These are phyloP conservation scores for Congeria kusceri DNA, from an alignment of 2,888 invertebrate genomes.

Conservation along the genomic window DNA sequence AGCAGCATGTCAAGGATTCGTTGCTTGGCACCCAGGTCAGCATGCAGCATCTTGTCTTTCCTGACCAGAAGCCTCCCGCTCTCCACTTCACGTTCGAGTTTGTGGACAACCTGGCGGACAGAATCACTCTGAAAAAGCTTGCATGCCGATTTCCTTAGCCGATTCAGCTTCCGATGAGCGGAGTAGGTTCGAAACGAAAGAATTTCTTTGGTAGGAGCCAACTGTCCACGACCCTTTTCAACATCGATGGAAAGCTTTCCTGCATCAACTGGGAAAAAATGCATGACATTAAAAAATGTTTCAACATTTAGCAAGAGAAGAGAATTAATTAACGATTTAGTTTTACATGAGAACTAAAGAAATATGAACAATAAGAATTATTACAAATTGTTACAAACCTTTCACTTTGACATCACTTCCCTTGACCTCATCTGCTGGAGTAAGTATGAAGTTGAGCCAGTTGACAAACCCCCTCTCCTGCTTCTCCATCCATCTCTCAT, in stretches of 20 bases:
- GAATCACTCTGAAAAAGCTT: slow-evolving; percentile 88
- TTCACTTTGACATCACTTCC: slow-evolving; percentile 71
- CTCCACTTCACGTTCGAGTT: slow-evolving; percentile 90
- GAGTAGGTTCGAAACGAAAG: slow-evolving; percentile 85
- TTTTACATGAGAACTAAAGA: too few relatives aligned
- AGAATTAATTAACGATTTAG: too few relatives aligned
- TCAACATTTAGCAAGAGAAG: too few relatives aligned
- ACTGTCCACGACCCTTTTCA: slow-evolving; percentile 49
- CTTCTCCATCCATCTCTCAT: slow-evolving; percentile 86
- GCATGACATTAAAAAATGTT: too few relatives aligned
- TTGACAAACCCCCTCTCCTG: slow-evolving; percentile 85
- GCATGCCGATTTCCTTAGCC: slow-evolving; percentile 86
- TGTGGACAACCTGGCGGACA: slow-evolving; percentile 89
- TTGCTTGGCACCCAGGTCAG: slow-evolving; percentile 91
- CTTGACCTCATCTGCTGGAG: slow-evolving; percentile 84
- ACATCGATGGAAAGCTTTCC: slow-evolving; percentile 73
- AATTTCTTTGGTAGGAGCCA: slow-evolving; percentile 85
- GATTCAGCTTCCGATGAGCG: slow-evolving; percentile 83
- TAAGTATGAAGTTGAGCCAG: slow-evolving; percentile 86
- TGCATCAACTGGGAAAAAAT: slow-evolving; percentile 79
- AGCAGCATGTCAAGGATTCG: slow-evolving; percentile 91
- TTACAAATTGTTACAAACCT: slow-evolving; percentile 63
- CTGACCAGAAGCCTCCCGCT: slow-evolving; percentile 91
- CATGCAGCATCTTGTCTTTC: slow-evolving; percentile 92
- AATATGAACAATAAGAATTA: too few relatives aligned